Evolutionary conservation across 2,797 vertebrate genomes (phyloP).

Genomic region (Lateolabrax maculatus): DNA sequence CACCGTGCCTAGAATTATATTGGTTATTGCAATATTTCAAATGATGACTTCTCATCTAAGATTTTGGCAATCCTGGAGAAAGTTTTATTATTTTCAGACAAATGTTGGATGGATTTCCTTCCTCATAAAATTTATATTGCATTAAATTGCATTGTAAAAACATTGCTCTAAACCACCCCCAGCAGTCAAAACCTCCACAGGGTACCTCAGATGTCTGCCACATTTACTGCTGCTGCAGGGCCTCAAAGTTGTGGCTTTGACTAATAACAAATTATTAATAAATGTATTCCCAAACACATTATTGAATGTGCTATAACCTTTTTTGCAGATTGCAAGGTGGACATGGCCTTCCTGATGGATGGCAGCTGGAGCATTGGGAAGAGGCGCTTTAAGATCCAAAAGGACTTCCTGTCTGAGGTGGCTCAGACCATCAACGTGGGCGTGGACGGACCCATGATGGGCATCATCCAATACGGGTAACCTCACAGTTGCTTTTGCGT

Average conservation of each 20-base stretch:
- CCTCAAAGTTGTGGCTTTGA: background rate
- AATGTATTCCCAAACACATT: background rate
- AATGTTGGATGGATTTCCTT: background rate
- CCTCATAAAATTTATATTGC: background rate
- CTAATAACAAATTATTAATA: background rate
- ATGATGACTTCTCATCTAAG: background rate
- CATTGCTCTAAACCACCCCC: background rate
- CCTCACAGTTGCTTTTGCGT: background rate
- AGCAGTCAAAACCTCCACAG: background rate
- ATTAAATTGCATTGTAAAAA: background rate
- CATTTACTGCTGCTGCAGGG: background rate
- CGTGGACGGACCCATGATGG: conserved; percentile 93
- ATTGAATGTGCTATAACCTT: background rate
- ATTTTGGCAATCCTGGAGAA: background rate
- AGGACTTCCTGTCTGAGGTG: conserved; percentile 92
- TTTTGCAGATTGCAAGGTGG: conserved; percentile 92
- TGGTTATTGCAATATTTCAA: background rate
- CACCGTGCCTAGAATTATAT: background rate
- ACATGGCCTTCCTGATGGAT: conserved; percentile 95
- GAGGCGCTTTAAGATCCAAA: conserved; percentile 96
- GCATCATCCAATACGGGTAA: conserved; percentile 96
- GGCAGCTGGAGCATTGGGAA: conserved; percentile 97
- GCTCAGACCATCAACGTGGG: conserved; percentile 91
- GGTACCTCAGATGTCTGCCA: background rate
- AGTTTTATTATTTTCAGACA: background rate